Evolutionary conservation across 1,140 invertebrate genomes (phyloP).

Genomic region (Bombus picipes): DNA sequence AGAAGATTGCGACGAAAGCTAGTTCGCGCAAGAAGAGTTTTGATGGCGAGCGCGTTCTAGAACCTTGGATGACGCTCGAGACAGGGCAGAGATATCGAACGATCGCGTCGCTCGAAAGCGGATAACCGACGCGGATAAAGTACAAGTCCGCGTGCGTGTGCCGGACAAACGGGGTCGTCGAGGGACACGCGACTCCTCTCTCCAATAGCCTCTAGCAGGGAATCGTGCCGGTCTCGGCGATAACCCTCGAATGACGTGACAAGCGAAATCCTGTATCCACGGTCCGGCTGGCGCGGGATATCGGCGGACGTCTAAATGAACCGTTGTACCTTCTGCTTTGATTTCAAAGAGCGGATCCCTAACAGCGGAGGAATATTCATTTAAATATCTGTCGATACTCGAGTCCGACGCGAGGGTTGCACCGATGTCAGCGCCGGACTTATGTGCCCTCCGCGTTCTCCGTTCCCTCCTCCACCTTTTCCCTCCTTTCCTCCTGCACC

Average conservation of each 20-base stretch:
- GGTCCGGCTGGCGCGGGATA: constrained; percentile 61
- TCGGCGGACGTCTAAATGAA: constrained; percentile 75
- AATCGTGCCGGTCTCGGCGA: constrained; percentile 61
- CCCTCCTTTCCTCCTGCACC: constrained; percentile 5
- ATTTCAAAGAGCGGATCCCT: constrained; percentile 77
- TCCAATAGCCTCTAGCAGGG: constrained; percentile 45
- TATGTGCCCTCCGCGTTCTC: constrained; percentile 69
- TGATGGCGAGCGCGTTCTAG: too few species aligned
- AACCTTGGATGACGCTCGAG: neutral
- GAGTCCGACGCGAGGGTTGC: constrained; percentile 66
- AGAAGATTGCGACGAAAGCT: too few species aligned
- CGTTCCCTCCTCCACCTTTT: constrained; percentile 3
- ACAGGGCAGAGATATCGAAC: constrained; percentile 22
- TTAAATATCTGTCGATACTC: constrained; percentile 82
- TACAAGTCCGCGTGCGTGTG: constrained; percentile 51
- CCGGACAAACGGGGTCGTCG: constrained; percentile 63
- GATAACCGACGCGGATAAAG: constrained; percentile 41
- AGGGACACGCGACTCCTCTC: constrained; percentile 45
- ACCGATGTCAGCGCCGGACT: constrained; percentile 72
- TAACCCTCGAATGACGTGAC: constrained; percentile 70
- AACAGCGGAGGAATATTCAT: constrained; percentile 79
- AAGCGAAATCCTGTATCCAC: constrained; percentile 73
- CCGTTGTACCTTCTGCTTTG: constrained; percentile 74
- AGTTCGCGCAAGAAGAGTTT: neutral
- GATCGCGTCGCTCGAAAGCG: constrained; percentile 12